A percentile compares a stretch with the other conserved stretches of the same genome.
Conservation (phyloP, 2,888 invertebrate species). For the Xylota sylvarum region DNA sequence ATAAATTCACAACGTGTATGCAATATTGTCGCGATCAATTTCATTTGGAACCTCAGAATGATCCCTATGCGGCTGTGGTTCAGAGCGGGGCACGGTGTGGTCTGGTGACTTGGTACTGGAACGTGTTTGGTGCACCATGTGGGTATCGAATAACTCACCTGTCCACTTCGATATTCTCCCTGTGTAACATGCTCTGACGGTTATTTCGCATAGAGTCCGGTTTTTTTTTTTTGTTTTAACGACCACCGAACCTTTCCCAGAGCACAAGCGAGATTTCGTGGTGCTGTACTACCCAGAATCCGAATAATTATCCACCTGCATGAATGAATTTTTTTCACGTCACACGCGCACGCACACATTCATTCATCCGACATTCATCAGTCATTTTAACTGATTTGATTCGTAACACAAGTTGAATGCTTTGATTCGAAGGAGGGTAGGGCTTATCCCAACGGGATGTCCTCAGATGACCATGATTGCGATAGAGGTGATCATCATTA, state of each 20-base stretch:
- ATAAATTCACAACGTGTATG: conserved; percentile 77
- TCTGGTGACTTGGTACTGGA: conserved; percentile 48
- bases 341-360: conserved; percentile 3
- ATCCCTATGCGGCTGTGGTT: conserved; percentile 54
- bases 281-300: conserved; percentile 53
- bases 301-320: conserved; percentile 73
- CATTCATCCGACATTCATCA: conserved; percentile 47
- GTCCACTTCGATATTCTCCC: conserved; percentile 72
- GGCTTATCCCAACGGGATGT: conserved; percentile 53
- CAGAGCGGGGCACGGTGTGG: conserved; percentile 6
- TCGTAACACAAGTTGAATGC: conserved; percentile 68
- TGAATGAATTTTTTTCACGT: conserved; percentile 61
- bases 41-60: conserved; percentile 68
- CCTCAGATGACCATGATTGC: conserved; percentile 55
- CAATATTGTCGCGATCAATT: conserved; percentile 77
- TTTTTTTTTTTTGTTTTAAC: conserved; percentile 34
- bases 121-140: conserved; percentile 73
- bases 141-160: conserved; percentile 76
- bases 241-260: conserved; percentile 8
- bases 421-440: conserved; percentile 36
- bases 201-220: conserved; percentile 76
- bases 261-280: neutral
- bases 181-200: conserved; percentile 64
- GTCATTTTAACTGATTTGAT: conserved; percentile 75
- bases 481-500: conserved; percentile 66